Percentiles rank a stretch among this genome's conserved stretches.
Conservation (phyloP, 2,113 vertebrate genomes). For the Pionites leucogaster region DNA sequence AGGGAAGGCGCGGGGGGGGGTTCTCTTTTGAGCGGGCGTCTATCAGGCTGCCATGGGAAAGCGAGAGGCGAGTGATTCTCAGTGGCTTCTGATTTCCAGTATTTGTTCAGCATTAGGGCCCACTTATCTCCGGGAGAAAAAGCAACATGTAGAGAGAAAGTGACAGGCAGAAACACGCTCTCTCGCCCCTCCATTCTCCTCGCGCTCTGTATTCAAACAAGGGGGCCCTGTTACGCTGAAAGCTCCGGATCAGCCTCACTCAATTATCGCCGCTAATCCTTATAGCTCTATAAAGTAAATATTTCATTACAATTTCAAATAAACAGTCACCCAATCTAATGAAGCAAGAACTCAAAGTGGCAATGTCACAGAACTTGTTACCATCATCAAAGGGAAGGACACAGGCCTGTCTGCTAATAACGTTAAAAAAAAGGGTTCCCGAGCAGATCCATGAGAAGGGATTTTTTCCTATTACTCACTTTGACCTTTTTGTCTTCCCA, state of each 20-base stretch:
- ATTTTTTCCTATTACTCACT: neutral
- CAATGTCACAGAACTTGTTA: constrained; percentile 84
- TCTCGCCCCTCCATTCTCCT: constrained; percentile 88
- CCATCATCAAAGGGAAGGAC: constrained; percentile 80
- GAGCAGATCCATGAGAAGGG: constrained; percentile 39
- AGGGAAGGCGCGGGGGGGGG: neutral
- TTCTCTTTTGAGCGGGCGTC: constrained; percentile 84
- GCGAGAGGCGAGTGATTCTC: constrained; percentile 98
- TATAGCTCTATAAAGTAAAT: constrained; percentile 99
- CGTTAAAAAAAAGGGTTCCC: constrained; percentile 38
- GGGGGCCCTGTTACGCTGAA: constrained; percentile 86
- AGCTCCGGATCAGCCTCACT: constrained; percentile 90
- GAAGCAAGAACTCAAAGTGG: constrained; percentile 91
- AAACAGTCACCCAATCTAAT: constrained; percentile 97
- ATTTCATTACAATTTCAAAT: constrained; percentile 99
- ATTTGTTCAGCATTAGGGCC: constrained; percentile 99
- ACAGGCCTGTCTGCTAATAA: constrained; percentile 73
- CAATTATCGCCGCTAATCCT: constrained; percentile 99
- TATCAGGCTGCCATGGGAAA: constrained; percentile 99
- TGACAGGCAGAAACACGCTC: constrained; percentile 95
- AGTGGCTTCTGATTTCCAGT: constrained; percentile 99
- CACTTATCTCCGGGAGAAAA: constrained; percentile 99
- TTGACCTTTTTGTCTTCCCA: constrained; percentile 46
- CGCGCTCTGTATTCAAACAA: constrained; percentile 96
- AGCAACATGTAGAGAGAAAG: constrained; percentile 98